Evolutionary conservation across 2,113 vertebrate species (phyloP), one percentile per base, ranked within the genome.

Genomic region (Promerops cafer): DNA sequence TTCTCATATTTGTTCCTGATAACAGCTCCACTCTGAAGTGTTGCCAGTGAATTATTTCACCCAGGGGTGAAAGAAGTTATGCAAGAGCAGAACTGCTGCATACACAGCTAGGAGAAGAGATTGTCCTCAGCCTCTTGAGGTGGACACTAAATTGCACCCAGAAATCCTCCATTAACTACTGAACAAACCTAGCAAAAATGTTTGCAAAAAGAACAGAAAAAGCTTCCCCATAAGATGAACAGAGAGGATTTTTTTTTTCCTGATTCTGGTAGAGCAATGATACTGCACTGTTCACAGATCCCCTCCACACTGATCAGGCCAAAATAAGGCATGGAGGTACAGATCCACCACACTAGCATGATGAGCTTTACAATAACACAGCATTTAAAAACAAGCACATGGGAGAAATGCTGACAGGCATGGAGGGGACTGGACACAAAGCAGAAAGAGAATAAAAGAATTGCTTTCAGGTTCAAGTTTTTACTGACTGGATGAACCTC

Each of bases 241-340:
- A 42, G 52, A 23, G 28, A 50, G 11, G 39, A 21, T 3, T 74
- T 61, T 24, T 35, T n/a, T 37, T 47, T 6, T 3, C 10, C 23
- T 35, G 24, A 19, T 30, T 64, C 23, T 1, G 1, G 31, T 9
- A 71, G 18, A 75, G 30, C 30, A 24, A 17, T 13, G 21, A n/a
- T 5, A 31, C 26, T 17, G 30, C 56, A 39, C 24, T 23, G 3
- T 9, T 39, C 40, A 56, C 40, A 72, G 57, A 50, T 10, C 21
- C 28, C 42, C 45, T 31, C 40, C 26, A 4, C 0, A 2, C n/a
- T 6, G 19, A 6, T 21, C 40, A 59, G 57, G 30, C 20, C 78
- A 85, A 7, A 0, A 2, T 18, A 40, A 75, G 45, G 35, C 3
- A 5, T 0, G 0, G 50, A 57, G 52, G 56, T 10, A 14, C 53